Conservation (phyloP, 2,113 vertebrate genomes). For the Myiagra hebetior region DNA sequence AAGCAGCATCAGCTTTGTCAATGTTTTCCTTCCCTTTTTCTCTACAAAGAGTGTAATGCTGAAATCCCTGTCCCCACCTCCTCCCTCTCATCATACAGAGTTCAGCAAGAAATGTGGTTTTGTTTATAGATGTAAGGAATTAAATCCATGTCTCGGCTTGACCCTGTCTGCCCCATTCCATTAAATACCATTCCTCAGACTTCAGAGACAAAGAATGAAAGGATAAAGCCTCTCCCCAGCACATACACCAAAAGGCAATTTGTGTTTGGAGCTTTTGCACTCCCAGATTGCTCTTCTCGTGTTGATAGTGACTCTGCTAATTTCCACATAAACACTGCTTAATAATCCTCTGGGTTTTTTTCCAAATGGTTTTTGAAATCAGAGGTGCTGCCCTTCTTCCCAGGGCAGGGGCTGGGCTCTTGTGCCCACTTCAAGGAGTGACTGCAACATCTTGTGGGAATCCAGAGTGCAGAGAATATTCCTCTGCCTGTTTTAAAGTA, state of each 20-base stretch:
- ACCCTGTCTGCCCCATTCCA: neutral
- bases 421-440: neutral
- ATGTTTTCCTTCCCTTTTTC: neutral
- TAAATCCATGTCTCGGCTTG: neutral
- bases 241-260: neutral
- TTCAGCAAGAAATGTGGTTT: neutral
- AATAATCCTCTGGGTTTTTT: neutral
- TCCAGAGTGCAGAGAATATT: no score
- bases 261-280: neutral
- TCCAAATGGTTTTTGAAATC: neutral
- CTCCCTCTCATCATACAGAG: neutral
- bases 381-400: neutral
- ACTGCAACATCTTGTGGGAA: neutral
- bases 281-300: neutral
- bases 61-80: neutral
- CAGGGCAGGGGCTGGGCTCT: neutral
- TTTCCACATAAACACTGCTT: neutral
- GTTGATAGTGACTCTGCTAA: neutral
- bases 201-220: neutral
- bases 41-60: neutral
- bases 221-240: neutral
- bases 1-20: neutral
- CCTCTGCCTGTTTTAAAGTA: no score
- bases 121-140: slow-evolving; percentile 1
- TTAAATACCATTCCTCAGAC: neutral